Percentiles rank a stretch among this genome's conserved stretches.
Conservation (phyloP, 2,888 invertebrate species). For the Microchrysa polita region DNA sequence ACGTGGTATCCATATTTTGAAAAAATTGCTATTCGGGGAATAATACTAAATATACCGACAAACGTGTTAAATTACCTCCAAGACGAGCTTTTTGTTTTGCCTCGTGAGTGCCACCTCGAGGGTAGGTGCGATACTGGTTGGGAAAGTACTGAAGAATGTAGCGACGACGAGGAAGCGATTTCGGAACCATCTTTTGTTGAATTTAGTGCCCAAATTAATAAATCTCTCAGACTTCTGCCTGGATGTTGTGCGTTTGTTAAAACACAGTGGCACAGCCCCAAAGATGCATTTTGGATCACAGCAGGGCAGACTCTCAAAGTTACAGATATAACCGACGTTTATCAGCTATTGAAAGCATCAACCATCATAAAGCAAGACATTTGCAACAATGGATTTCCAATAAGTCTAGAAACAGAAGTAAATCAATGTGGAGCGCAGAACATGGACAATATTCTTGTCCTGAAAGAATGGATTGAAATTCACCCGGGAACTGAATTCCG, state of each 20-base stretch:
- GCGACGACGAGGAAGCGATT: slow-evolving; percentile 46
- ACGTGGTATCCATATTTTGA: slow-evolving; percentile 50
- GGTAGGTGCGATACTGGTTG: slow-evolving; percentile 23
- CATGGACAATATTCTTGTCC: slow-evolving; percentile 45
- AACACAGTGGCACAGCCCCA: slow-evolving; percentile 53
- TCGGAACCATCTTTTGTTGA: slow-evolving; percentile 51
- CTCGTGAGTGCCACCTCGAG: slow-evolving; percentile 51
- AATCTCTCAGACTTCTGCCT: slow-evolving; percentile 42
- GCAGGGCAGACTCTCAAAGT: slow-evolving; percentile 51
- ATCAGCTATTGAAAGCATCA: slow-evolving; percentile 53
- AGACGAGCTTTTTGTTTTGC: slow-evolving; percentile 51
- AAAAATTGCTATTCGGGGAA: slow-evolving; percentile 50
- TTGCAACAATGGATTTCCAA: slow-evolving; percentile 23
- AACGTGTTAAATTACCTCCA: slow-evolving; percentile 50
- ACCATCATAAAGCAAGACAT: slow-evolving; percentile 51
- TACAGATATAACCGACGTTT: slow-evolving; percentile 51
- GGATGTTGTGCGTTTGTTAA: slow-evolving; percentile 49
- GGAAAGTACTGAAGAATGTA: background rate
- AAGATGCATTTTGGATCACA: slow-evolving; percentile 53
- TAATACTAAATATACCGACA: slow-evolving; percentile 47
- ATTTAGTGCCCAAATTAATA: slow-evolving; percentile 48
- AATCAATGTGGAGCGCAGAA: background rate
- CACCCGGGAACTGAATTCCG: slow-evolving; percentile 53
- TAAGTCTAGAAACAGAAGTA: background rate
- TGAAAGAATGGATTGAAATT: slow-evolving; percentile 53